These are phyloP conservation scores for Alectoris magna DNA, from an alignment of 2,797 vertebrate species.

Conservation along the genomic window DNA sequence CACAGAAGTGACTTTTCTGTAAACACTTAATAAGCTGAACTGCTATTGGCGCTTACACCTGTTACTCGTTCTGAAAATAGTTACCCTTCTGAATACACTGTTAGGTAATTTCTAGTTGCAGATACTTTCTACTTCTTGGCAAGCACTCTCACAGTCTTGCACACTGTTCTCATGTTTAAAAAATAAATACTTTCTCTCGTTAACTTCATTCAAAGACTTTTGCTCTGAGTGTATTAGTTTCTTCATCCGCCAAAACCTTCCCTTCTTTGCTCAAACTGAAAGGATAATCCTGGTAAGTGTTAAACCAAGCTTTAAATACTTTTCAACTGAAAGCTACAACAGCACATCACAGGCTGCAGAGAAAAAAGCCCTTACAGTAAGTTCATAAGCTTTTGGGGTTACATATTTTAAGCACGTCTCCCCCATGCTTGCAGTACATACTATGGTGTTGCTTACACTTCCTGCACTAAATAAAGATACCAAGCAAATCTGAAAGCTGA, in stretches of 20 bases:
- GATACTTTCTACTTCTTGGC: neutral
- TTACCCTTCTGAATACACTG: neutral
- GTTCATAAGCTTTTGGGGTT: neutral
- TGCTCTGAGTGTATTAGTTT: neutral
- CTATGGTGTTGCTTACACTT: neutral
- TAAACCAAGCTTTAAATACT: neutral
- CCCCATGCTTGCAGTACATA: neutral
- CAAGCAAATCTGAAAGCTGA: neutral
- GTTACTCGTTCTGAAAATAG: neutral
- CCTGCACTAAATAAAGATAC: neutral
- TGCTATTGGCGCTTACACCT: neutral
- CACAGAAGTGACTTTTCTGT: neutral
- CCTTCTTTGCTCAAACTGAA: neutral
- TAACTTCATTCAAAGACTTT: neutral
- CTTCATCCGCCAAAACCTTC: neutral
- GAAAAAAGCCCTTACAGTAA: neutral
- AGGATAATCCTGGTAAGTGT: neutral
- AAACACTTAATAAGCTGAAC: neutral
- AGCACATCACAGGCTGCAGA: neutral
- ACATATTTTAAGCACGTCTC: neutral
- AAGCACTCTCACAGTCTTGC: neutral
- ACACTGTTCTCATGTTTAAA: neutral
- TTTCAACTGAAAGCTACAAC: neutral
- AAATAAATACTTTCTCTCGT: neutral
- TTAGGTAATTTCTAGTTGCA: neutral